phyloP scores from a whole-genome alignment of 2,888 invertebrate species.

The Troides oblongomaculatus region DNA sequence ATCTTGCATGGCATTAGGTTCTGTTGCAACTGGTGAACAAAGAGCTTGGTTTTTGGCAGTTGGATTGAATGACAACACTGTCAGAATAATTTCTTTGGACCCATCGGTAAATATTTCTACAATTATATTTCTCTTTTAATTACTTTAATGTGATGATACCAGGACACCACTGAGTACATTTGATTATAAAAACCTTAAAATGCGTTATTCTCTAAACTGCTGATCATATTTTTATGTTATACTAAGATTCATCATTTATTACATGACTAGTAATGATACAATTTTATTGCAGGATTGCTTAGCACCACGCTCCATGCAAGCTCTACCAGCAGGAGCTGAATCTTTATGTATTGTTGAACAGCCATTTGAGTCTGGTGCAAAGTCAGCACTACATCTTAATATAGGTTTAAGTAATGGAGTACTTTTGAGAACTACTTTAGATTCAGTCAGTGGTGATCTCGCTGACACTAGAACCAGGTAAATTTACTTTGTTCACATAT shows the following conservation, averaged over 20 bases:
- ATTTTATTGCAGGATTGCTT: conserved; percentile 87
- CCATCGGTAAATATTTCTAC: conserved; percentile 84
- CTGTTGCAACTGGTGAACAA: conserved; percentile 96
- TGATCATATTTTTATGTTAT: conserved; percentile 43
- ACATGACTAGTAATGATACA: neutral
- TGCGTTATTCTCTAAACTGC: conserved; percentile 73
- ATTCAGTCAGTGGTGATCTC: conserved; percentile 97
- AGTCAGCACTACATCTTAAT: conserved; percentile 91
- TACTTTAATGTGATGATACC: conserved; percentile 64
- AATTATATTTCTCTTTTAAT: neutral
- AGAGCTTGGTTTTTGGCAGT: conserved; percentile 97
- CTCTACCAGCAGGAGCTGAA: conserved; percentile 96
- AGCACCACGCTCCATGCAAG: conserved; percentile 97
- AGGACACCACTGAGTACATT: conserved; percentile 76
- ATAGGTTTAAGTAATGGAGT: conserved; percentile 99
- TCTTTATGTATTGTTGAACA: conserved; percentile 97
- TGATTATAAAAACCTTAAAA: conserved; percentile 76
- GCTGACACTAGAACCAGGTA: conserved; percentile 96
- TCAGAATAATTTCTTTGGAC: conserved; percentile 97
- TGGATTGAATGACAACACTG: conserved; percentile 97
- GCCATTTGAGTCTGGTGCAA: conserved; percentile 84
- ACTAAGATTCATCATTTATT: conserved; percentile 1
- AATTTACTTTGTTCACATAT: neutral
- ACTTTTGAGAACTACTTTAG: conserved; percentile 93
- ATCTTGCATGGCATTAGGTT: conserved; percentile 98